phyloP scores from a whole-genome alignment of 2,797 vertebrate genomes.

The Silurus lanzhouensis region DNA sequence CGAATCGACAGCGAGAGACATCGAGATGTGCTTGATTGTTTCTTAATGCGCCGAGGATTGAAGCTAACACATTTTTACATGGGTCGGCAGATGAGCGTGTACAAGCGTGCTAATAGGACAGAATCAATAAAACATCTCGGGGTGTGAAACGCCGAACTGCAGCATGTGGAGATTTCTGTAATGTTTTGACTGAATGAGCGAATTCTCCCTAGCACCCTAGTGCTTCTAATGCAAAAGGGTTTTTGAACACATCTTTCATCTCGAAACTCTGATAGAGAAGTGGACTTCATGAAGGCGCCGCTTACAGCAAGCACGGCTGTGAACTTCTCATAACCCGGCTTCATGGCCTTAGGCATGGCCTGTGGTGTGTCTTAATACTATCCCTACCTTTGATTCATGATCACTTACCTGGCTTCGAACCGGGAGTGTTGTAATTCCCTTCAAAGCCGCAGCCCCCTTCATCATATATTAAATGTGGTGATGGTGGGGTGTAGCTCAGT shows the following conservation, averaged over 20 bases:
- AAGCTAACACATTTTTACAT: conserved; percentile 45
- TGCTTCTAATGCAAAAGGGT: not conserved
- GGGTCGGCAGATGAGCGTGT: conserved; percentile 32
- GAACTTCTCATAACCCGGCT: conserved; percentile 45
- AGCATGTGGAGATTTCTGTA: conserved; percentile 24
- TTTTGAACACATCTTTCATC: not conserved
- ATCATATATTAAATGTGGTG: conserved; percentile 39
- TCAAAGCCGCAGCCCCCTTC: conserved; percentile 41
- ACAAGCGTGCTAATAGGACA: conserved; percentile 45
- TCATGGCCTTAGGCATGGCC: conserved; percentile 32
- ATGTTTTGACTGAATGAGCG: conserved; percentile 26
- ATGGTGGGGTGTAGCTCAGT: conserved; percentile 11
- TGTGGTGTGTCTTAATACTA: conserved; percentile 41
- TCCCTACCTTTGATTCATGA: conserved; percentile 46
- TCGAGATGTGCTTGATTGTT: conserved; percentile 52
- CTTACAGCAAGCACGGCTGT: conserved; percentile 12
- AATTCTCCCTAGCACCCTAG: no score
- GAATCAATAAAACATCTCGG: conserved; percentile 55
- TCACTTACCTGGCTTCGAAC: conserved; percentile 31
- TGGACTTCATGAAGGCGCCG: not conserved
- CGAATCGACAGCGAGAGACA: conserved; percentile 44
- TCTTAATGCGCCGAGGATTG: conserved; percentile 54
- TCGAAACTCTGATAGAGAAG: not conserved
- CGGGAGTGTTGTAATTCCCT: conserved; percentile 50
- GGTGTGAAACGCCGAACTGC: conserved; percentile 40